Evolutionary conservation across 2,888 invertebrate genomes (phyloP), one percentile per base, ranked within the genome.

Genomic region (Cryptus viduatorius): DNA sequence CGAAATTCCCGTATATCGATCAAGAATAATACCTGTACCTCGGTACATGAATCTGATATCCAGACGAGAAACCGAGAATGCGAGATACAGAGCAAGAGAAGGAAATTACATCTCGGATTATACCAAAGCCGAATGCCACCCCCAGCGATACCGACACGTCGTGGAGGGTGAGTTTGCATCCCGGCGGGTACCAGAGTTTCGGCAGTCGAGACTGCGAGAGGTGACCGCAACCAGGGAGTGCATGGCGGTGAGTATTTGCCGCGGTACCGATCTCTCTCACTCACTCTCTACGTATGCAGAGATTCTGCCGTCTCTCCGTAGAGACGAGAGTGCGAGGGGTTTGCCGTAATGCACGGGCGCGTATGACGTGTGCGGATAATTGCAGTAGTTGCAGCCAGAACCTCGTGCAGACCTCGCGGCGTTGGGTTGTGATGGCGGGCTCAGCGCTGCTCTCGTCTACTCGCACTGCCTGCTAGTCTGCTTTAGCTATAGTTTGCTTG

Each of bases 341-440:
- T 77, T 83, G 82, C 85, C 89, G 89, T 92, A 91, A 91, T 90
- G 90, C 90, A 88, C 90, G 90, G 84, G 75, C 86, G 81, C 90
- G 89, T 90, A 92, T 92, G 92, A 93, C 92, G 92, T 92, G 92
- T 91, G 91, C 89, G 90, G 91, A 91, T 93, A 92, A 93, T 92
- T 92, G 93, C 93, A 91, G 90, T 90, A 92, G 92, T 91, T 91
- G 91, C 90, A 91, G 90, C 88, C 89, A 90, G 89, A 64, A 82
- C 82, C 76, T 84, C 88, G 89, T 87, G 90, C 90, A 90, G 90
- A 88, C 87, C 86, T 86, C 86, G 87, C 87, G 82, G 83, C 72
- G 86, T 80, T 82, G 80, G 79, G 79, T 85, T 84, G 86, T 85
- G 82, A 69, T 79, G 87, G 85, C 85, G 78, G 76, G 79, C 68